Conservation (phyloP, 1,140 invertebrate genomes). For the Plodia interpunctella region DNA sequence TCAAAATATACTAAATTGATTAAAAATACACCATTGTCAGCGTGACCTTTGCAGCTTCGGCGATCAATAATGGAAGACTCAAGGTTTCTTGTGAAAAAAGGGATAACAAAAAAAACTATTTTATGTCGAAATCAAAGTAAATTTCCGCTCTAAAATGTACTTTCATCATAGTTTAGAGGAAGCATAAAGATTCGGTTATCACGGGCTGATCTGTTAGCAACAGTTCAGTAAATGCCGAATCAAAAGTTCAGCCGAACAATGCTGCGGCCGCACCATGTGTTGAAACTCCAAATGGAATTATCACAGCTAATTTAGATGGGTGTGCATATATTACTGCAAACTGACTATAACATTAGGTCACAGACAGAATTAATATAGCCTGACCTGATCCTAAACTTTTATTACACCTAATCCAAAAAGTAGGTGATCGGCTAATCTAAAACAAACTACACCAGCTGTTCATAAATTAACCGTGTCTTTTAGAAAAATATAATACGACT, state of each 20-base stretch:
- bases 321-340: slow-evolving; percentile 26
- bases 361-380: neutral
- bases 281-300: slow-evolving; percentile 27
- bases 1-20: neutral
- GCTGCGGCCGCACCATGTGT: slow-evolving; percentile 20
- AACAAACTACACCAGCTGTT: too few species aligned
- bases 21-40: neutral
- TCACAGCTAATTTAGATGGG: slow-evolving; percentile 19
- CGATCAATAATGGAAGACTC: neutral
- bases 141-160: slow-evolving; percentile 6
- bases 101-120: neutral
- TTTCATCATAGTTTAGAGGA: slow-evolving; percentile 33
- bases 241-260: slow-evolving; percentile 65
- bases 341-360: neutral
- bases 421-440: too few species aligned
- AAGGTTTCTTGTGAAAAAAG: neutral
- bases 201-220: slow-evolving; percentile 42
- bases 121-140: neutral
- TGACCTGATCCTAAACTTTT: too few species aligned
- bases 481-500: too few species aligned
- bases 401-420: too few species aligned
- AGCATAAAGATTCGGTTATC: slow-evolving; percentile 5
- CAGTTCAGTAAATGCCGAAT: slow-evolving; percentile 56
- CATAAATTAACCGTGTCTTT: too few species aligned
- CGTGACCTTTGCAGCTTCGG: neutral